Conservation (phyloP, 1,140 invertebrate species). For the Lepidurus packardi region DNA sequence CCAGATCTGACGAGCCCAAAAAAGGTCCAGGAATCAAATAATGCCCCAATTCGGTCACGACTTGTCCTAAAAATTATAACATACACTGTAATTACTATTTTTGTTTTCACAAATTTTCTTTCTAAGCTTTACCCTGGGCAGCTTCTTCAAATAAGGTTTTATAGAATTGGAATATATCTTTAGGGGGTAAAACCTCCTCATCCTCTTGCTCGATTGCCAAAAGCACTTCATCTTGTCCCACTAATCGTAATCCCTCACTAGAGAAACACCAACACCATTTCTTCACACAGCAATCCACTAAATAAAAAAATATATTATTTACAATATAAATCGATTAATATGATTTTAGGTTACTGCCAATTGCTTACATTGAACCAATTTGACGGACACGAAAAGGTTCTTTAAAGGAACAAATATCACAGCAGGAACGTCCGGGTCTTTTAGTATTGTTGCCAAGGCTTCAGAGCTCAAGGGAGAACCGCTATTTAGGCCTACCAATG, state of each 20-base stretch:
- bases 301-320: constrained; percentile 38
- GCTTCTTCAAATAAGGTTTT: constrained; percentile 71
- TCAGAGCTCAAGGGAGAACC: constrained; percentile 41
- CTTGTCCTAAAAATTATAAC: constrained; percentile 26
- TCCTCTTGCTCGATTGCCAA: constrained; percentile 65
- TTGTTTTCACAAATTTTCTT: not conserved
- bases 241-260: constrained; percentile 68
- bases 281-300: constrained; percentile 78
- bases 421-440: constrained; percentile 49
- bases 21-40: constrained; percentile 30
- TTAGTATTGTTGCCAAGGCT: constrained; percentile 40
- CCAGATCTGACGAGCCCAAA: constrained; percentile 58
- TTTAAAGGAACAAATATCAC: constrained; percentile 71
- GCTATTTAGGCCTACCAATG: constrained; percentile 29
- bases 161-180: constrained; percentile 71
- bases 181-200: constrained; percentile 51
- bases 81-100: not conserved
- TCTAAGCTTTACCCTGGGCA: constrained; percentile 55
- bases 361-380: constrained; percentile 67
- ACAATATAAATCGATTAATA: constrained; percentile 29
- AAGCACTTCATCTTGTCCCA: constrained; percentile 80
- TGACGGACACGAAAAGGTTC: constrained; percentile 70
- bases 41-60: constrained; percentile 29
- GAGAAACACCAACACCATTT: constrained; percentile 73
- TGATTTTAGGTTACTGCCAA: constrained; percentile 1